These are phyloP conservation scores for Eurytoma californica DNA, from an alignment of 2,888 invertebrate species.

Conservation along the genomic window DNA sequence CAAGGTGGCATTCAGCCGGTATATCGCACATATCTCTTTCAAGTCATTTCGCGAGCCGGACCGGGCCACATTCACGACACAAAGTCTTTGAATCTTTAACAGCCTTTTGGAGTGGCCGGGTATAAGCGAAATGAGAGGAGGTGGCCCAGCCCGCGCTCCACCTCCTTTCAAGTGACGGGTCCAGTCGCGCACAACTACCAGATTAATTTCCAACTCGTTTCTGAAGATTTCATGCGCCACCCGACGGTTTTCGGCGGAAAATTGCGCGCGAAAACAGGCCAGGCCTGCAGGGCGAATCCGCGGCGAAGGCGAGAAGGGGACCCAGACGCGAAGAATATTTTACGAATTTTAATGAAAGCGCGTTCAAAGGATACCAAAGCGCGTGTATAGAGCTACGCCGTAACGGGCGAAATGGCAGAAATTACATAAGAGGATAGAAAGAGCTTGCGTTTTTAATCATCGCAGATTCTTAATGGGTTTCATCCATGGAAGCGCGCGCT, in stretches of 20 bases:
- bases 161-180: constrained; percentile 24
- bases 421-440: background rate
- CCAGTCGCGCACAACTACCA: constrained; percentile 1
- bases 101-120: constrained; percentile 30
- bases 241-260: constrained; percentile 23
- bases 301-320: background rate
- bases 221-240: background rate
- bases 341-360: constrained; percentile 37
- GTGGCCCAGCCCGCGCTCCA: background rate
- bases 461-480: constrained; percentile 26
- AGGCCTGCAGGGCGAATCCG: background rate
- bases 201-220: constrained; percentile 28
- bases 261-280: constrained; percentile 24
- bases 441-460: constrained; percentile 35
- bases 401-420: background rate
- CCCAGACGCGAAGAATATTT: background rate
- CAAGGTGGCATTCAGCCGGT: too few species aligned
- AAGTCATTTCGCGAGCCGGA: too few species aligned
- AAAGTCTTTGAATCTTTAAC: constrained; percentile 36
- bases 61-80: constrained; percentile 10
- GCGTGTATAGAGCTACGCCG: background rate
- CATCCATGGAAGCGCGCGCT: constrained; percentile 5
- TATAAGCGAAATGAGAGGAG: constrained; percentile 6
- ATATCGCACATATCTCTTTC: too few species aligned
- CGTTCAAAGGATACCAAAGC: background rate